A percentile compares a stretch with the other conserved stretches of the same genome.
Evolutionary conservation across 2,888 invertebrate genomes (phyloP).

Genomic region (Smittia sp.): DNA sequence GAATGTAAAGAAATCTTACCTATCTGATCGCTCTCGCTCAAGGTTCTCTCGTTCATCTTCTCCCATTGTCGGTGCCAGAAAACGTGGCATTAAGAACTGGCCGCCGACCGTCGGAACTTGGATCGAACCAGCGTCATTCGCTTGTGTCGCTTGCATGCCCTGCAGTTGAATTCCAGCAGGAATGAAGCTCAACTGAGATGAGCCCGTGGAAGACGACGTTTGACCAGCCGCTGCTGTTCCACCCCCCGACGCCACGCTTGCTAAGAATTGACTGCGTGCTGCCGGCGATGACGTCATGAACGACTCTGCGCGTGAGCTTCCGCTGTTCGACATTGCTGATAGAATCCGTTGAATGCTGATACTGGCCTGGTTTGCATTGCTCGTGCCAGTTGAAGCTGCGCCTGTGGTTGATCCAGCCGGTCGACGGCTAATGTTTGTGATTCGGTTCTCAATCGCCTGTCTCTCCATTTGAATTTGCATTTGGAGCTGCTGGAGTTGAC

Average conservation of each 20-base stretch:
- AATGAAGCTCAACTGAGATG: slow-evolving; percentile 46
- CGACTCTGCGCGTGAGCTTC: slow-evolving; percentile 76
- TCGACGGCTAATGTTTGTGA: slow-evolving; percentile 15
- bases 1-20: slow-evolving; percentile 46
- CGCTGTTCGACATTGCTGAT: slow-evolving; percentile 38
- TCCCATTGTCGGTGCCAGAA: slow-evolving; percentile 57
- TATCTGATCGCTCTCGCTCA: slow-evolving; percentile 61
- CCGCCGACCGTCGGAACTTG: slow-evolving; percentile 45
- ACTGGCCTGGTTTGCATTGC: slow-evolving; percentile 22
- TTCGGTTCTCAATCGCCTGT: slow-evolving; percentile 71
- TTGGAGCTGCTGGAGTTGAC: slow-evolving; percentile 90
- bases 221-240: slow-evolving; percentile 47
- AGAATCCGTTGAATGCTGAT: slow-evolving; percentile 37
- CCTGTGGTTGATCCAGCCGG: slow-evolving; percentile 1
- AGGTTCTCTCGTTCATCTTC: slow-evolving; percentile 57
- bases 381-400: background rate
- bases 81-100: slow-evolving; percentile 54
- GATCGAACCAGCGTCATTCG: slow-evolving; percentile 41
- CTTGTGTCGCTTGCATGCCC: slow-evolving; percentile 39
- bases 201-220: slow-evolving; percentile 48
- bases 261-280: slow-evolving; percentile 85
- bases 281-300: slow-evolving; percentile 96
- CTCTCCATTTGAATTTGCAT: slow-evolving; percentile 91
- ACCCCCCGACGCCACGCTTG: slow-evolving; percentile 51
- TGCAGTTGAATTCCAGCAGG: slow-evolving; percentile 42